Base-by-base conservation (phyloP, 2,888 invertebrate genomes). In the Pachymerium ferrugineum region DNA sequence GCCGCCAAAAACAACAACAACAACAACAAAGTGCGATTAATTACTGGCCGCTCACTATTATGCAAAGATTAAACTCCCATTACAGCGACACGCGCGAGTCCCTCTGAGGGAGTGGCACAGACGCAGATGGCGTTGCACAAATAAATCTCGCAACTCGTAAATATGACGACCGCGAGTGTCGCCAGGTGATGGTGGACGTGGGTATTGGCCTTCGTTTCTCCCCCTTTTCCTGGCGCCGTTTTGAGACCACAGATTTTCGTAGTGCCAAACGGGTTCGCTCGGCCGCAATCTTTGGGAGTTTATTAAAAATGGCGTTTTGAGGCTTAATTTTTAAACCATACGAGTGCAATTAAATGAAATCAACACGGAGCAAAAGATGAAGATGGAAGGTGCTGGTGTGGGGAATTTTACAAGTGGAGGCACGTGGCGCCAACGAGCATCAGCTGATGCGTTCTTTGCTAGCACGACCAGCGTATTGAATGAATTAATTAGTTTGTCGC, bases 1-100 rank as follows among this genome's bases (percentile, higher is more conserved):
- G 54, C 54, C 54, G 54, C 54, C 54, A 54, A 54, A 54, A 54
- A 54, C 54, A 54, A 54, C 54, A 54, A 54, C 54, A 54, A 54
- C 38, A 38, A 14, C 54, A 54, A 25, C 54, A 54, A 25, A 54
- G 25, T 54, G 54, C 54, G 54, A 54, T 54, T 54, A 54, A 54
- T 54, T 54, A 54, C 54, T 54, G 54, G 54, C 54, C 54, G 54
- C 54, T 54, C 54, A 54, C 54, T 54, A 54, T 54, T 54, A 54
- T 54, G 54, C 54, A 54, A 54, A 54, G 54, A 54, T 54, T 54
- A 54, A 54, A 54, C 54, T 54, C 54, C 54, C 54, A 54, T 54
- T 54, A 54, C 54, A 54, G 54, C 54, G 54, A 54, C 54, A 22
- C 22, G 54, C 54, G 22, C 47, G 12, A 14, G 8, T 14, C n/a